Evolutionary conservation across 2,888 invertebrate genomes (phyloP).

Genomic region (Trichopoda pennipes): DNA sequence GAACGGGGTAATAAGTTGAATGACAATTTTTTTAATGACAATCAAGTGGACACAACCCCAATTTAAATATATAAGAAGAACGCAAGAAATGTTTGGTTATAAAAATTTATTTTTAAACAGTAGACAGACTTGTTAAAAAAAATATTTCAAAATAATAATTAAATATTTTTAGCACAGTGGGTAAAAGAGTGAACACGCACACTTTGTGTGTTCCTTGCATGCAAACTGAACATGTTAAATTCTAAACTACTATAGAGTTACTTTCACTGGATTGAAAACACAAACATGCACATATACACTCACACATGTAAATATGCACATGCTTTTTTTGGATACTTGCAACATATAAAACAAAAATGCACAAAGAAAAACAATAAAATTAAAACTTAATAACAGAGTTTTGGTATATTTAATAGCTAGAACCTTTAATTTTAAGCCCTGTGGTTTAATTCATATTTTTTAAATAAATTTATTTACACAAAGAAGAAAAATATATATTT

Average conservation of each 20-base stretch:
- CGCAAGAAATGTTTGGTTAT: neutral
- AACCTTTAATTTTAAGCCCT: too few relatives aligned
- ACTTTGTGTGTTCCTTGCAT: neutral
- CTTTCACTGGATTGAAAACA: constrained; percentile 20
- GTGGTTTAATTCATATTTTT: too few relatives aligned
- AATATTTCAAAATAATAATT: neutral
- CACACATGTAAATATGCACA: neutral
- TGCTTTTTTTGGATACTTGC: too few relatives aligned
- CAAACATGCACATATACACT: neutral
- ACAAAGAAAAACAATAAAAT: too few relatives aligned
- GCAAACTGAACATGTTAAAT: constrained; percentile 10
- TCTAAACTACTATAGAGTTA: constrained; percentile 6
- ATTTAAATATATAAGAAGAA: neutral
- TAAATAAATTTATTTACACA: too few relatives aligned
- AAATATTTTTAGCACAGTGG: neutral
- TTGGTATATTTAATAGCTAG: too few relatives aligned
- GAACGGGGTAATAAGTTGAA: constrained; percentile 50
- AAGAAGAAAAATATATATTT: too few relatives aligned
- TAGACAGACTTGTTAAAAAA: neutral
- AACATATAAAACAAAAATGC: too few relatives aligned
- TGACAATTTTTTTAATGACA: constrained; percentile 39
- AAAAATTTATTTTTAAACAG: neutral
- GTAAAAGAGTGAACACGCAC: neutral
- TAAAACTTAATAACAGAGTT: too few relatives aligned
- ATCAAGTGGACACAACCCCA: constrained; percentile 1